phyloP scores from a whole-genome alignment of 2,113 vertebrate genomes.

The Raja brachyura region DNA sequence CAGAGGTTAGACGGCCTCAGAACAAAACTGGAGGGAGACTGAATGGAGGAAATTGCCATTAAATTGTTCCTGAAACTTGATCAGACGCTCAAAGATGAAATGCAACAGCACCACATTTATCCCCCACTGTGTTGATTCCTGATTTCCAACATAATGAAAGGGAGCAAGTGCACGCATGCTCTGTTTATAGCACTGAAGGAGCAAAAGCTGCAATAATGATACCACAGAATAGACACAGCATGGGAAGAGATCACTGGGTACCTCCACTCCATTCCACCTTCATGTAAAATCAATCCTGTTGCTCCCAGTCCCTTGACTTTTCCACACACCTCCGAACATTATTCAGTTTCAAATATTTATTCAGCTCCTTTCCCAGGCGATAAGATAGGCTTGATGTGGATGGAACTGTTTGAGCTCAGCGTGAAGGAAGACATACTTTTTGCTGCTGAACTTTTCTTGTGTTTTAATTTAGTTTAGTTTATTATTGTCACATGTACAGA shows the following conservation, averaged over 20 bases:
- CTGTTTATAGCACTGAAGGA: neutral
- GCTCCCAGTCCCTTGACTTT: no score
- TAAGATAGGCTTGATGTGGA: no score
- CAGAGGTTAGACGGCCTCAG: neutral
- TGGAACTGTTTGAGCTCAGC: neutral
- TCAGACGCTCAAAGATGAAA: neutral
- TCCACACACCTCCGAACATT: no score
- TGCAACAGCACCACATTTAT: neutral
- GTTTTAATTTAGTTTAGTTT: no score
- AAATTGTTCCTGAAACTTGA: neutral
- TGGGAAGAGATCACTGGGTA: no score
- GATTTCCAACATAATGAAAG: neutral
- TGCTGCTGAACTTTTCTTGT: neutral
- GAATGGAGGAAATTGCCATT: neutral
- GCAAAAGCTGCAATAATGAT: neutral
- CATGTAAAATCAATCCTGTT: no score
- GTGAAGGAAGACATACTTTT: neutral
- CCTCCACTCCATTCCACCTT: no score
- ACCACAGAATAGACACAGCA: no score
- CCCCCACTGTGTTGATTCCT: neutral
- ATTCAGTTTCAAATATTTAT: no score
- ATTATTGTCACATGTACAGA: no score
- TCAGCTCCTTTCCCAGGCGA: no score
- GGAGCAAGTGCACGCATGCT: neutral
- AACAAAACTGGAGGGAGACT: neutral